These are phyloP conservation scores for Spatulosminthurus flaviceps DNA, from an alignment of 2,888 invertebrate species.

Conservation along the genomic window DNA sequence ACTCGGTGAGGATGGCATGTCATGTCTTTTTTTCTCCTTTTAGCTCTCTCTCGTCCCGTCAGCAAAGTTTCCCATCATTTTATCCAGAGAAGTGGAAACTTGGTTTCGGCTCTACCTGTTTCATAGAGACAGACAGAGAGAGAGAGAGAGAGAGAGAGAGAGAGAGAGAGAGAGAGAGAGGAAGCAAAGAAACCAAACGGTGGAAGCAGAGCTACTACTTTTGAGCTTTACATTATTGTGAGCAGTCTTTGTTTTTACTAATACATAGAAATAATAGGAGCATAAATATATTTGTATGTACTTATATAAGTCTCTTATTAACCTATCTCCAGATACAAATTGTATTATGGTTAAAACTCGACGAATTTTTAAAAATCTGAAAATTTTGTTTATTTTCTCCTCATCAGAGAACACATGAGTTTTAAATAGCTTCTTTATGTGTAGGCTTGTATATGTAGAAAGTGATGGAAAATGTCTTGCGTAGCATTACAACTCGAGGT, in stretches of 20 bases:
- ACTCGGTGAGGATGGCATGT: conserved; percentile 45
- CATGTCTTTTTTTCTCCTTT: conserved; percentile 52
- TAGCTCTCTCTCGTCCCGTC: conserved; percentile 45
- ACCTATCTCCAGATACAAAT: too few relatives aligned
- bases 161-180: neutral
- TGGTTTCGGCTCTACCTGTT: conserved; percentile 6
- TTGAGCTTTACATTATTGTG: neutral
- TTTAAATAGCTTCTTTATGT: too few relatives aligned
- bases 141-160: neutral
- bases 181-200: neutral
- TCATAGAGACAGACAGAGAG: neutral
- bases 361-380: too few relatives aligned
- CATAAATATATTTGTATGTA: too few relatives aligned
- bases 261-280: too few relatives aligned
- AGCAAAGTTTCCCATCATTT: conserved; percentile 48
- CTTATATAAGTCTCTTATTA: too few relatives aligned
- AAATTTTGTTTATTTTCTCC: too few relatives aligned
- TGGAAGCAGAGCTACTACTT: neutral
- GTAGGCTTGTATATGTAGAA: too few relatives aligned
- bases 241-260: neutral
- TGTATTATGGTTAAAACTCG: too few relatives aligned
- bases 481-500: too few relatives aligned
- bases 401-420: too few relatives aligned
- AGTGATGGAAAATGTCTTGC: too few relatives aligned
- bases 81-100: conserved; percentile 51